These are phyloP conservation scores for Spodoptera exigua DNA, from an alignment of 2,888 invertebrate species.

Conservation along the genomic window DNA sequence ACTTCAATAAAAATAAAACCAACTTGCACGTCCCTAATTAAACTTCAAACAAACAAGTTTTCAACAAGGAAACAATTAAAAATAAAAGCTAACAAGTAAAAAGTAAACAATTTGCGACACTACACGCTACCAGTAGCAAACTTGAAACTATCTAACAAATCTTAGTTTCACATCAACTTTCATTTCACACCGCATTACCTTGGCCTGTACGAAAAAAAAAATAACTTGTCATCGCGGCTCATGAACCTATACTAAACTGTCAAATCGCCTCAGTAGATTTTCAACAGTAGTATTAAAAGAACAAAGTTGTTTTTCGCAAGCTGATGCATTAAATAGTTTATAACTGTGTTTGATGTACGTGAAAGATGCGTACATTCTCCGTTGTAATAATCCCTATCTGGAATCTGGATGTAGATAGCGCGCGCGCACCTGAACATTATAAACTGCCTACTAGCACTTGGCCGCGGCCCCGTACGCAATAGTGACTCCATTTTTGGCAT, in stretches of 20 bases:
- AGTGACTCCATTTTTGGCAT: too few relatives aligned
- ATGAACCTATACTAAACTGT: constrained; percentile 14
- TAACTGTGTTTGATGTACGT: constrained; percentile 65
- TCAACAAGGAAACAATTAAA: constrained; percentile 15
- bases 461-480: too few relatives aligned
- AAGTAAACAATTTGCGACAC: constrained; percentile 26
- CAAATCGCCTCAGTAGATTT: too few relatives aligned
- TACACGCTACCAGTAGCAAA: constrained; percentile 31
- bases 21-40: constrained; percentile 1
- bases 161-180: constrained; percentile 56
- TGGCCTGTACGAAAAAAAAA: constrained; percentile 57
- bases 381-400: constrained; percentile 67
- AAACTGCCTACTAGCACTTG: too few relatives aligned
- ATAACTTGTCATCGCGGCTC: constrained; percentile 64
- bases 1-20: background rate
- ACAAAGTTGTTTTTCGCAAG: too few relatives aligned
- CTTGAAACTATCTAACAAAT: constrained; percentile 38
- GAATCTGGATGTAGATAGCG: constrained; percentile 67
- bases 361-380: constrained; percentile 66
- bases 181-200: constrained; percentile 68
- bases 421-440: constrained; percentile 71
- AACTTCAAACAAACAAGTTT: constrained; percentile 7
- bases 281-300: too few relatives aligned
- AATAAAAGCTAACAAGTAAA: constrained; percentile 6
- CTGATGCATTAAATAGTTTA: too few relatives aligned